Evolutionary conservation across 2,888 invertebrate species (phyloP).

Genomic region (Cybosia mesomella): DNA sequence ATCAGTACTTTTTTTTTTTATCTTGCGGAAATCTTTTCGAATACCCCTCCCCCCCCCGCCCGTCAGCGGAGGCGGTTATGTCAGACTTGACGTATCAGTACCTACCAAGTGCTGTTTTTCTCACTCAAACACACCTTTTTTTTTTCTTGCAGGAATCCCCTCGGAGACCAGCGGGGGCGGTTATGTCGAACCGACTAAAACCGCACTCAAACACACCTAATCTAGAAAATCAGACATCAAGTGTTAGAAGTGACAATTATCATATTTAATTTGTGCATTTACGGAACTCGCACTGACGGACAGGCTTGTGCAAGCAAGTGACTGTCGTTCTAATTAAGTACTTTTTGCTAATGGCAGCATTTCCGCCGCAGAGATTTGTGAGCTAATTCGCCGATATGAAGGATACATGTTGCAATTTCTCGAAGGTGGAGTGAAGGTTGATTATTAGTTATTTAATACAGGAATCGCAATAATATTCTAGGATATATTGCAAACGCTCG

Average conservation of each 20-base stretch:
- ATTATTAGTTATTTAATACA: slow-evolving; percentile 13
- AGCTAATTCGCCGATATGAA: slow-evolving; percentile 34
- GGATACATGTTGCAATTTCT: slow-evolving; percentile 28
- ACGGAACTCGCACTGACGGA: slow-evolving; percentile 44
- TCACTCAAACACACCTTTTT: background rate
- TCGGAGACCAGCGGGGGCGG: too few species aligned
- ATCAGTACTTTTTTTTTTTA: too few species aligned
- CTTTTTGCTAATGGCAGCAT: slow-evolving; percentile 33
- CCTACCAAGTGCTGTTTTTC: background rate
- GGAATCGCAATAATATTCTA: background rate
- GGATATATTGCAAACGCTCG: background rate
- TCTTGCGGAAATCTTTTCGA: too few species aligned
- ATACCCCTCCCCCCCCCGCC: too few species aligned
- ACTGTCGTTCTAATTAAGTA: slow-evolving; percentile 49
- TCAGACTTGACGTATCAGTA: too few species aligned
- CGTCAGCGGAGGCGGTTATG: too few species aligned
- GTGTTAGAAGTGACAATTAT: background rate
- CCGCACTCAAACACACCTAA: too few species aligned
- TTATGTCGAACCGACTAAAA: too few species aligned
- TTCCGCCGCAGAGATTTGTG: slow-evolving; percentile 46
- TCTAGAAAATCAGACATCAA: slow-evolving; percentile 10
- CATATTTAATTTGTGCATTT: slow-evolving; percentile 14
- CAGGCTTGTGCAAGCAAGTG: slow-evolving; percentile 57
- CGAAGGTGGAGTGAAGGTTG: slow-evolving; percentile 20
- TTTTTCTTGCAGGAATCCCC: too few species aligned